These are phyloP conservation scores for Drosophila chauvacae DNA, from an alignment of 1,140 invertebrate species.

Conservation along the genomic window DNA sequence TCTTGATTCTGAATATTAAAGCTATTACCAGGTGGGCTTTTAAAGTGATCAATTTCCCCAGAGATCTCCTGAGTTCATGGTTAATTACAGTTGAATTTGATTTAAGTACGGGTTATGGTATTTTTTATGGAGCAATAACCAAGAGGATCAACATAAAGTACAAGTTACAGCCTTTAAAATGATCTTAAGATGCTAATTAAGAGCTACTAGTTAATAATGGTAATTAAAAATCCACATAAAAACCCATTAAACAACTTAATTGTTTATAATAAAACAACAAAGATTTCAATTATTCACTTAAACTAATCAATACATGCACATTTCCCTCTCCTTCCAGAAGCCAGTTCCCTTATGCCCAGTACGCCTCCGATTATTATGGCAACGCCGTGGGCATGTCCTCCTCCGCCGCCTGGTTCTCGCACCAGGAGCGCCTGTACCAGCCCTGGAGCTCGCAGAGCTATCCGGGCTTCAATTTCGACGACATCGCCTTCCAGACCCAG, in stretches of 20 bases:
- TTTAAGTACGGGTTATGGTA: neutral
- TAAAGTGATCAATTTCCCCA: neutral
- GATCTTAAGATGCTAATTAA: neutral
- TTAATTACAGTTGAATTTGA: slow-evolving; percentile 9
- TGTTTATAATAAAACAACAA: neutral
- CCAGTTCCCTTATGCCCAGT: slow-evolving; percentile 82
- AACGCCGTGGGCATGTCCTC: slow-evolving; percentile 73
- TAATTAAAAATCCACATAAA: neutral
- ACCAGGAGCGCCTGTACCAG: slow-evolving; percentile 79
- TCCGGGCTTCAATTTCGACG: slow-evolving; percentile 78
- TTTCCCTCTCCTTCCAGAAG: slow-evolving; percentile 51
- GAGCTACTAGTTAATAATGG: neutral
- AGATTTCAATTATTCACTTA: neutral
- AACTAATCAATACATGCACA: neutral
- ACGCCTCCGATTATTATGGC: slow-evolving; percentile 80
- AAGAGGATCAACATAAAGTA: neutral
- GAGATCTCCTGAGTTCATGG: neutral
- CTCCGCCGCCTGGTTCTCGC: slow-evolving; percentile 76
- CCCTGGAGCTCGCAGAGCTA: slow-evolving; percentile 80
- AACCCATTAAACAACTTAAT: neutral
- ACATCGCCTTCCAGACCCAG: slow-evolving; percentile 82
- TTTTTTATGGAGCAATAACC: neutral
- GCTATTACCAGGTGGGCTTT: slow-evolving; percentile 2
- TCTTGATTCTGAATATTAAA: neutral
- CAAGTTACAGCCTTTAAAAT: neutral